phyloP scores from a whole-genome alignment of 2,888 invertebrate species.

The Graphium colonna region DNA sequence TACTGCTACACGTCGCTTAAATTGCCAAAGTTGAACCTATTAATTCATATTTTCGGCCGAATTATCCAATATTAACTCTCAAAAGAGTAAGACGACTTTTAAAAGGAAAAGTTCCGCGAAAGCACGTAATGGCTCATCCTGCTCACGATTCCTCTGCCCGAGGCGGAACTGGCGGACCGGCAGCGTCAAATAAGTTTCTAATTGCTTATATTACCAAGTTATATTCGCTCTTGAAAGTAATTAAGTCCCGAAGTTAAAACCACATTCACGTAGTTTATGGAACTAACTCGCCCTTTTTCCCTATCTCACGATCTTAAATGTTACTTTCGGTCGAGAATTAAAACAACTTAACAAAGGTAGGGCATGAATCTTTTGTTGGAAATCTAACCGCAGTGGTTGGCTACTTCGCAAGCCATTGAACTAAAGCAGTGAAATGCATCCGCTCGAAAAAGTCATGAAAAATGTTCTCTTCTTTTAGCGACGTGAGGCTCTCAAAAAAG shows the following conservation, averaged over 20 bases:
- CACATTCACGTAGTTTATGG: constrained; percentile 61
- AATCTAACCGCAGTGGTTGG: constrained; percentile 52
- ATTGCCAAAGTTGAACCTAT: constrained; percentile 71
- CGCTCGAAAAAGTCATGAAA: constrained; percentile 62
- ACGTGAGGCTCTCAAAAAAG: constrained; percentile 56
- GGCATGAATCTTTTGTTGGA: constrained; percentile 30
- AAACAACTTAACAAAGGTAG: constrained; percentile 28
- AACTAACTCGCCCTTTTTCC: constrained; percentile 45
- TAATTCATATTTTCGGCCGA: constrained; percentile 73
- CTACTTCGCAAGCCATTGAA: constrained; percentile 53
- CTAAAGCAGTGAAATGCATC: constrained; percentile 58
- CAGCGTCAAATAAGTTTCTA: constrained; percentile 79
- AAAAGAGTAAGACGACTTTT: constrained; percentile 77
- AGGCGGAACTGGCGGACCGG: constrained; percentile 74
- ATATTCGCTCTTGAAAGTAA: constrained; percentile 75
- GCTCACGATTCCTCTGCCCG: constrained; percentile 72
- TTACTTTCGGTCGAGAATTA: constrained; percentile 37
- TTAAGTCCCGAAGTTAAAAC: constrained; percentile 71
- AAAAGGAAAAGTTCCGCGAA: constrained; percentile 76
- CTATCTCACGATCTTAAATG: constrained; percentile 31
- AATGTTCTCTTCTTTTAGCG: constrained; percentile 54
- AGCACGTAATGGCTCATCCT: constrained; percentile 79
- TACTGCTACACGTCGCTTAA: constrained; percentile 54
- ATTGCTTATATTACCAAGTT: constrained; percentile 80
- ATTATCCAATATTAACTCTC: constrained; percentile 77